Percentiles rank a stretch among this genome's conserved stretches.
Evolutionary conservation across 2,888 invertebrate species (phyloP).

Genomic region (Caenorhabditis panamensis): DNA sequence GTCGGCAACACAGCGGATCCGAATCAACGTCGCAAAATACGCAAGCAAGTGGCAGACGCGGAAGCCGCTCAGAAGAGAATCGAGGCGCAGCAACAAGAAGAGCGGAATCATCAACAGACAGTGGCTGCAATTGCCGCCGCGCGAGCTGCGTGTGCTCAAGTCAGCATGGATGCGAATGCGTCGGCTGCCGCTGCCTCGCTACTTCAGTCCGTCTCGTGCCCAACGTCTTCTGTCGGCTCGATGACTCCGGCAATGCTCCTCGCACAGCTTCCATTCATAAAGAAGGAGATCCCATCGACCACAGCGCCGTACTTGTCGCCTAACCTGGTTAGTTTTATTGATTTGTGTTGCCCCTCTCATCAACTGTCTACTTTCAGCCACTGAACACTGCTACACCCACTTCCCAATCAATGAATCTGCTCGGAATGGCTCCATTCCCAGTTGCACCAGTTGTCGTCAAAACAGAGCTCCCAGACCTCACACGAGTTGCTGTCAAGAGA

Average conservation of each 20-base stretch:
- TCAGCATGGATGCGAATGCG: background rate
- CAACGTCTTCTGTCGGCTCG: background rate
- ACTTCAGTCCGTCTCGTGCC: background rate
- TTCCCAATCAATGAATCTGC: background rate
- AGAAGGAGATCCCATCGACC: background rate
- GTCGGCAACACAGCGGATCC: slow-evolving; percentile 27
- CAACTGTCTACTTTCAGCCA: slow-evolving; percentile 8
- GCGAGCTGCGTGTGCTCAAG: slow-evolving; percentile 20
- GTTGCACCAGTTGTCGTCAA: background rate
- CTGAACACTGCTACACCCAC: slow-evolving; percentile 1
- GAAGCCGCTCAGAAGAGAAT: slow-evolving; percentile 34
- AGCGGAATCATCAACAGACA: slow-evolving; percentile 12
- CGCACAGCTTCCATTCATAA: slow-evolving; percentile 20
- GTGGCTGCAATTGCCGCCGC: slow-evolving; percentile 22
- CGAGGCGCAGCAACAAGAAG: slow-evolving; percentile 11
- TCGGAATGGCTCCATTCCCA: background rate
- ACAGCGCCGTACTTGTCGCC: slow-evolving; percentile 11
- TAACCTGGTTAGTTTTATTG: slow-evolving; percentile 17
- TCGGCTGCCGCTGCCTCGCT: slow-evolving; percentile 16
- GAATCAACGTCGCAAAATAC: slow-evolving; percentile 28
- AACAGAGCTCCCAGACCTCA: background rate
- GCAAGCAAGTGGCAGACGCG: slow-evolving; percentile 34
- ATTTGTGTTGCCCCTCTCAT: background rate
- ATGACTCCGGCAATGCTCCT: slow-evolving; percentile 16
- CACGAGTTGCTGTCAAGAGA: slow-evolving; percentile 1